These are phyloP conservation scores for Eucera pruinosa DNA, from an alignment of 2,888 invertebrate genomes.

Conservation along the genomic window DNA sequence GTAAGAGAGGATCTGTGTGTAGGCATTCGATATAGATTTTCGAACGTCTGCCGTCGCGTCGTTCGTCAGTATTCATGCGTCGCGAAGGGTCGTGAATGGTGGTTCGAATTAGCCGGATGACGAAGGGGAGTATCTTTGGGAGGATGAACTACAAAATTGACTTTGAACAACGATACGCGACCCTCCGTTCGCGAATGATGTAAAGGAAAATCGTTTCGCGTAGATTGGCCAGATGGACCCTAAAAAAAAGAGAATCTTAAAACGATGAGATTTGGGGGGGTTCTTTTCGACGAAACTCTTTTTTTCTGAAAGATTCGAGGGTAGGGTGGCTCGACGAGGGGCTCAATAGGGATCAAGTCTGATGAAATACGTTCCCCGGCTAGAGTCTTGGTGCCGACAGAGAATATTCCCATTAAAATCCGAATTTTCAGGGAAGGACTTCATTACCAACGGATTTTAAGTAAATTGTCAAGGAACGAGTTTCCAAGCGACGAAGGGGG, in stretches of 20 bases:
- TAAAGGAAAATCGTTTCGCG: conserved; percentile 26
- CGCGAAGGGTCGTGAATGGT: background rate
- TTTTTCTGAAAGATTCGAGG: conserved; percentile 25
- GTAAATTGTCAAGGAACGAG: conserved; percentile 35
- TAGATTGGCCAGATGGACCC: conserved; percentile 23
- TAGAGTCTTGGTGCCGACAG: background rate
- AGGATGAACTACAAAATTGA: background rate
- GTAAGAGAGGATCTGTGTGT: conserved; percentile 29
- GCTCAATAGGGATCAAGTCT: conserved; percentile 31
- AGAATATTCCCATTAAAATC: conserved; percentile 63
- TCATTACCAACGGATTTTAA: conserved; percentile 43
- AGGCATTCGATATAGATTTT: conserved; percentile 38
- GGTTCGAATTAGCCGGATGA: conserved; percentile 33
- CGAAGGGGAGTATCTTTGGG: background rate
- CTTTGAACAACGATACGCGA: background rate
- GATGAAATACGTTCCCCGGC: conserved; percentile 33
- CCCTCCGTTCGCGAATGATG: conserved; percentile 8
- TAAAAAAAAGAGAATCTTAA: conserved; percentile 15
- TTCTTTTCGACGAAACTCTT: conserved; percentile 9
- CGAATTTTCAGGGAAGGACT: conserved; percentile 36
- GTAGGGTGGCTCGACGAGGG: conserved; percentile 9
- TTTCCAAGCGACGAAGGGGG: background rate
- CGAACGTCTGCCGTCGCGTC: conserved; percentile 18
- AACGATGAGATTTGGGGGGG: conserved; percentile 45
- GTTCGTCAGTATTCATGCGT: background rate